Evolutionary conservation across 2,113 vertebrate species (phyloP).

Genomic region (Martes martes): DNA sequence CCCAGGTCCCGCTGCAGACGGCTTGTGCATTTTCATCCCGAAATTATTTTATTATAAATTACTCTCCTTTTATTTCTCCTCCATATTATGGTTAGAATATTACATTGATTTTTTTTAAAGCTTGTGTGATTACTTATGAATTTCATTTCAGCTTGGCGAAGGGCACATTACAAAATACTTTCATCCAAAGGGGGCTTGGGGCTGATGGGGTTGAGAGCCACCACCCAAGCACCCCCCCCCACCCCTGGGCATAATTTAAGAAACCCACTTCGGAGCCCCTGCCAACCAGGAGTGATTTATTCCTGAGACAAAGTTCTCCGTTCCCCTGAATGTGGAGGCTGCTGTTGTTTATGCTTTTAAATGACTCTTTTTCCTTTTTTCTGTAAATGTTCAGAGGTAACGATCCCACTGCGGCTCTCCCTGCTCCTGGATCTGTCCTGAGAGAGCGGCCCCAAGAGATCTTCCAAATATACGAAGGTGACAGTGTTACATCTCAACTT

Average conservation of each 20-base stretch:
- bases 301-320: background rate
- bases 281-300: background rate
- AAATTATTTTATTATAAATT: background rate
- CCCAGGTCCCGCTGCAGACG: rapidly evolving
- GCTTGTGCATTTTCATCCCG: background rate
- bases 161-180: background rate
- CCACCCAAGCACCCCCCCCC: background rate
- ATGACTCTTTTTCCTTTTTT: background rate
- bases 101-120: background rate
- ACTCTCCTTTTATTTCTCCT: background rate
- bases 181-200: background rate
- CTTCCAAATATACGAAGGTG: rapidly evolving
- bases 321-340: background rate
- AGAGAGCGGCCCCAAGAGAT: background rate
- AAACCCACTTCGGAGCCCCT: background rate
- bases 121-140: background rate
- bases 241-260: background rate
- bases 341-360: background rate
- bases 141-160: background rate
- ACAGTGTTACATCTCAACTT: background rate
- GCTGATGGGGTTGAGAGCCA: background rate
- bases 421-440: background rate
- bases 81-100: background rate
- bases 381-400: background rate
- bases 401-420: background rate